Evolutionary conservation across 2,113 vertebrate species (phyloP), one percentile per base, ranked within the genome.

Genomic region (Athene noctua): DNA sequence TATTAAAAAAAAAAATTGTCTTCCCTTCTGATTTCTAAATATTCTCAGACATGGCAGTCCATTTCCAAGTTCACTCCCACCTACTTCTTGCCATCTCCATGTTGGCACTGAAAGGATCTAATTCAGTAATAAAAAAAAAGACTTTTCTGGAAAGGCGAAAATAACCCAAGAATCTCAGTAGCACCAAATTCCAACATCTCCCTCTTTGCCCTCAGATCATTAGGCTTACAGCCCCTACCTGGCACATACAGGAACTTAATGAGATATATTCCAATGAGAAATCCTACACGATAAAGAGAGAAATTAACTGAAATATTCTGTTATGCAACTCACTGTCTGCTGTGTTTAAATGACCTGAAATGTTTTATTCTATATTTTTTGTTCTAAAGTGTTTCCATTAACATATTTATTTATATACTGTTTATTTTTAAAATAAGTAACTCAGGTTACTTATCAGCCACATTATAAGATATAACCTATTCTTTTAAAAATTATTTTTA

Each of bases 31-130:
- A 26, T 85, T 92, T 78, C 67, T 72, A 70, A 92, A 96, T 55
- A 90, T 72, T 46, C 67, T 46, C 74, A 66, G 87, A 46, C 46
- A 95, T 90, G 93, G 92, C 95, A 90, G 91, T 36, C 84, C 94
- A 80, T 94, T 71, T 80, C 85, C 85, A 96, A 95, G 89, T 96
- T 96, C 88, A 91, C 77, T 96, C 95, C 93, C 92, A 90, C 90
- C 95, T 66, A 94, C 90, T 96, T 92, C 94, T 97, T 92, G 74
- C 94, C 95, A 94, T 96, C 95, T 96, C 96, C 94, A 96, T 96
- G 97, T 96, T 95, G 87, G 88, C 90, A 89, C 90, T 13, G 90
- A 96, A 88, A 80, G 68, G 78, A 84, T 71, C 54, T 42, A 83
- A 95, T 86, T 90, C 82, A 49, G 52, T 42, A 54, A 80, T 74